A percentile compares a stretch with the other conserved stretches of the same genome.
These are phyloP conservation scores for Sitta europaea DNA, from an alignment of 2,113 vertebrate genomes.

Conservation along the genomic window DNA sequence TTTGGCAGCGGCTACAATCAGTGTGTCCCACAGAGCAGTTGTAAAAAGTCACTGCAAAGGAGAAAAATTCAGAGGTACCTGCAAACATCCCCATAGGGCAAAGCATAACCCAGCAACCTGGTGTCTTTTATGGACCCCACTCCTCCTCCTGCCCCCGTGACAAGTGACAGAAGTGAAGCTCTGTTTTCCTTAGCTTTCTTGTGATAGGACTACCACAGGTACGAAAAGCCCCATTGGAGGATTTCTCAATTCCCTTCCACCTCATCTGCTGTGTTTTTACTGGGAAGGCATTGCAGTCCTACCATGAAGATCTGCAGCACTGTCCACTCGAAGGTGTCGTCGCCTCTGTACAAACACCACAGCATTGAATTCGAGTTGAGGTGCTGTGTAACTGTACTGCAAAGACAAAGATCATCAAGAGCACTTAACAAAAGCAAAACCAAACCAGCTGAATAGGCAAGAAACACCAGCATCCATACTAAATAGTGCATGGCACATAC, in stretches of 20 bases:
- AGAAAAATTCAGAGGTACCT: neutral
- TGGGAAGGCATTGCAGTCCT: neutral
- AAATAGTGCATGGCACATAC: fast-evolving
- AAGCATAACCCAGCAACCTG: neutral
- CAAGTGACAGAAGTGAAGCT: neutral
- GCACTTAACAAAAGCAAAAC: neutral
- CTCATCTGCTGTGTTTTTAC: neutral
- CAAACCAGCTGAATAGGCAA: neutral
- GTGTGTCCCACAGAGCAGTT: conserved; percentile 91
- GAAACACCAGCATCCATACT: neutral
- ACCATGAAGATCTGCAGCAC: conserved; percentile 85
- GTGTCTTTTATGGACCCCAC: neutral
- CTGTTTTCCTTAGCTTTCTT: neutral
- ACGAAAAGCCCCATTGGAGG: neutral
- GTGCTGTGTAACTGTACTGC: conserved; percentile 85
- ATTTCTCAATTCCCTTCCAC: neutral
- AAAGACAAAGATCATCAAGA: conserved; percentile 39
- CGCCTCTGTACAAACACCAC: conserved; percentile 88
- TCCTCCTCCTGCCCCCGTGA: neutral
- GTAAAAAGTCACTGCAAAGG: conserved; percentile 86
- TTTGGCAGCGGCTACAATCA: conserved; percentile 95
- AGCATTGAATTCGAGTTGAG: conserved; percentile 82
- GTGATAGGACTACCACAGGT: neutral
- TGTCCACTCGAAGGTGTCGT: conserved; percentile 89
- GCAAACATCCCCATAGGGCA: neutral